These are phyloP conservation scores for Oligia strigilis DNA, from an alignment of 2,888 invertebrate species.

Conservation along the genomic window DNA sequence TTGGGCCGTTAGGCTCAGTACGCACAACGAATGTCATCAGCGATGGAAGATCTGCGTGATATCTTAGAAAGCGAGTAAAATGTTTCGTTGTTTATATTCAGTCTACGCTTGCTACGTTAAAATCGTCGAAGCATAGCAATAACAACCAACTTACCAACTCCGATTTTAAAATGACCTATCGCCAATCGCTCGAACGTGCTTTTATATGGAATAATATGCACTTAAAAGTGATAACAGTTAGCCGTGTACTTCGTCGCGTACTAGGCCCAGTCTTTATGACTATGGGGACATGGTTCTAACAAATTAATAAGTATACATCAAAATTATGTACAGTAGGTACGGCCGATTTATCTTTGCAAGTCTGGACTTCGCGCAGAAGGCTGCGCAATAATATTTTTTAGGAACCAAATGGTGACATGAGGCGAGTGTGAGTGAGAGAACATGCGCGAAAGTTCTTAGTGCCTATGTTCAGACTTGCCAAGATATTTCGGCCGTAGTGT, in stretches of 20 bases:
- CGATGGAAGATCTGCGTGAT: conserved; percentile 50
- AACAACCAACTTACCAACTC: not conserved
- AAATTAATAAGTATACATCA: not conserved
- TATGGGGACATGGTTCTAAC: not conserved
- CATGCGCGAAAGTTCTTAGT: too few relatives aligned
- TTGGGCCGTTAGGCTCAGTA: not conserved
- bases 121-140: conserved; percentile 26
- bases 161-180: conserved; percentile 1
- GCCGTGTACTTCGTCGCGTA: not conserved
- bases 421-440: too few relatives aligned
- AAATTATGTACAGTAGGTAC: not conserved
- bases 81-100: conserved; percentile 39
- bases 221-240: conserved; percentile 8
- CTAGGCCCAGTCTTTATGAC: not conserved
- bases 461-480: too few relatives aligned
- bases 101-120: conserved; percentile 27
- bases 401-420: too few relatives aligned
- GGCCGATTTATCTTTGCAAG: too few relatives aligned
- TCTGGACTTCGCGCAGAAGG: too few relatives aligned
- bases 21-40: conserved; percentile 2
- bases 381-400: too few relatives aligned
- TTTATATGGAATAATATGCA: not conserved
- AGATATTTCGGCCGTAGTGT: not conserved
- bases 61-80: conserved; percentile 28
- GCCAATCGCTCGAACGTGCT: not conserved